Conservation (phyloP, 1,140 invertebrate genomes). For the Theocolax elegans region DNA sequence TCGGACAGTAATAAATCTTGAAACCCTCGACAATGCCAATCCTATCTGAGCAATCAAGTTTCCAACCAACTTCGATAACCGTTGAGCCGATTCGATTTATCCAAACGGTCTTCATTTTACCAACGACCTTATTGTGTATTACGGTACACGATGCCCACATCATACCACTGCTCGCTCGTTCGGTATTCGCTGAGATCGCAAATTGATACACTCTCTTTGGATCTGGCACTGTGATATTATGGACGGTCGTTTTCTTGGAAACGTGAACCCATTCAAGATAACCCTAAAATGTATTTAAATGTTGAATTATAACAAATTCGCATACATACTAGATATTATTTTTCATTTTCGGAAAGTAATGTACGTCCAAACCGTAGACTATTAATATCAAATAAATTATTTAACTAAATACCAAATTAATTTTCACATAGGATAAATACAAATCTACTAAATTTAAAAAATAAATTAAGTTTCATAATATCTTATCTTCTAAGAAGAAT, state of each 20-base stretch:
- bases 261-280: constrained; percentile 71
- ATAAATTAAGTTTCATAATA: too few relatives aligned
- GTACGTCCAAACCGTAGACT: too few relatives aligned
- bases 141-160: constrained; percentile 81
- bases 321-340: too few relatives aligned
- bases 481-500: too few relatives aligned
- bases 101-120: constrained; percentile 76
- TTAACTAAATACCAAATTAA: too few relatives aligned
- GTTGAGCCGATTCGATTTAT: constrained; percentile 70
- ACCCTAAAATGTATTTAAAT: constrained; percentile 60
- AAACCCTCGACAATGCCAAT: constrained; percentile 75
- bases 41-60: constrained; percentile 76
- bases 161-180: constrained; percentile 77
- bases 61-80: constrained; percentile 75
- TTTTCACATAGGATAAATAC: too few relatives aligned
- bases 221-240: constrained; percentile 68
- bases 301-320: too few relatives aligned
- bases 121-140: constrained; percentile 74
- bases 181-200: constrained; percentile 78
- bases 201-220: constrained; percentile 71
- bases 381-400: too few relatives aligned
- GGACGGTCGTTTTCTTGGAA: constrained; percentile 58
- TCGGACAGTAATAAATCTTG: constrained; percentile 77
- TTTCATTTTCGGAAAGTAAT: too few relatives aligned
- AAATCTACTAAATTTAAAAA: too few relatives aligned